Evolutionary conservation across 2,797 vertebrate species (phyloP).

Genomic region (Manis crassicaudata): DNA sequence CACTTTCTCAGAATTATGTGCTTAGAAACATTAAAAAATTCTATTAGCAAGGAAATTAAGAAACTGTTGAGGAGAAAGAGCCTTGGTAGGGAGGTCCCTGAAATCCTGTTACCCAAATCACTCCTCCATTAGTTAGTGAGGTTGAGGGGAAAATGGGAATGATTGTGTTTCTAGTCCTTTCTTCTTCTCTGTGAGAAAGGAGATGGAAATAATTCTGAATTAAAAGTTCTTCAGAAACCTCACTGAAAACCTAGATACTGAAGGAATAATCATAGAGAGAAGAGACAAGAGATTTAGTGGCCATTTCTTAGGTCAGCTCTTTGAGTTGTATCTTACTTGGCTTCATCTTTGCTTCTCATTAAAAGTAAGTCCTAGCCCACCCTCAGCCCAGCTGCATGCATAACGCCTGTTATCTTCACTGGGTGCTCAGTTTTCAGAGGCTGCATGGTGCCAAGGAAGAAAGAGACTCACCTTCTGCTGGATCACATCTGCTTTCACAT

Average conservation of each 20-base stretch:
- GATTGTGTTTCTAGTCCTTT: neutral
- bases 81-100: neutral
- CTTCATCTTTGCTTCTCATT: constrained; percentile 31
- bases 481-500: constrained; percentile 28
- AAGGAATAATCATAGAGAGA: neutral
- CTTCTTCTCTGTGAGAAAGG: neutral
- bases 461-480: constrained; percentile 29
- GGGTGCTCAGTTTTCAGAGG: neutral
- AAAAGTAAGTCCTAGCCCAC: neutral
- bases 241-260: neutral
- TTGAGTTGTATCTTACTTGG: neutral
- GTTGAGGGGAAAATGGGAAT: neutral
- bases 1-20: constrained; percentile 27
- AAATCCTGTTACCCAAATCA: constrained; percentile 2
- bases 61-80: neutral
- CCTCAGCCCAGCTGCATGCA: neutral
- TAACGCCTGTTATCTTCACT: neutral
- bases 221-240: constrained; percentile 29
- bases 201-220: constrained; percentile 13
- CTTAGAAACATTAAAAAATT: constrained; percentile 35
- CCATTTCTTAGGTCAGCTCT: constrained; percentile 13
- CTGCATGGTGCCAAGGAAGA: neutral
- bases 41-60: neutral
- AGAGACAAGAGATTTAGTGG: neutral
- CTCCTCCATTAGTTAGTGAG: neutral